Percentiles rank a stretch among this genome's conserved stretches.
These are phyloP conservation scores for Cacatua alba DNA, from an alignment of 2,113 vertebrate genomes.

Conservation along the genomic window DNA sequence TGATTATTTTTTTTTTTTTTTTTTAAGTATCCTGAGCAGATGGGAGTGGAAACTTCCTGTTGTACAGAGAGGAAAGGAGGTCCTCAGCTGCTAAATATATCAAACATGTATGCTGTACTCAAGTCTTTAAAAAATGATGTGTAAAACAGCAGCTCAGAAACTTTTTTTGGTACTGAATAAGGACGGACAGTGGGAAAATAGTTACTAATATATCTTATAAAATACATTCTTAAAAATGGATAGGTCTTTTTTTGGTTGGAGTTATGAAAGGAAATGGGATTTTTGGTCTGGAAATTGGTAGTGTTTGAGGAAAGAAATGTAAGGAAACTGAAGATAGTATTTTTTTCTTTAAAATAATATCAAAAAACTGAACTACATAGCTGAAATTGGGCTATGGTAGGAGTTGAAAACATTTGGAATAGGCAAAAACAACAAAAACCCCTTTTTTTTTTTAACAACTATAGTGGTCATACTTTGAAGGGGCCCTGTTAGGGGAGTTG, in stretches of 20 bases:
- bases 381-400: background rate
- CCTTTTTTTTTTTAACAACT: background rate
- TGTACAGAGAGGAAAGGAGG: slow-evolving; percentile 45
- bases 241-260: background rate
- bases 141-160: background rate
- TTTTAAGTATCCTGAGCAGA: slow-evolving; percentile 42
- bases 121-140: background rate
- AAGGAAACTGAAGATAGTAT: background rate
- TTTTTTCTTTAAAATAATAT: background rate
- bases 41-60: slow-evolving; percentile 60
- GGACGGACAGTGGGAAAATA: background rate
- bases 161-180: background rate
- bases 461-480: background rate
- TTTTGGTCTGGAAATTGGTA: background rate
- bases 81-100: slow-evolving; percentile 40
- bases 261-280: background rate
- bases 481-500: background rate
- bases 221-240: background rate
- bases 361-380: background rate
- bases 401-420: background rate
- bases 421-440: background rate
- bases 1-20: background rate
- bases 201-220: background rate
- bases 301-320: background rate
- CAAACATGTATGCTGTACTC: background rate